Conservation (phyloP, 2,797 vertebrate species). For the Eulemur rubriventer region DNA sequence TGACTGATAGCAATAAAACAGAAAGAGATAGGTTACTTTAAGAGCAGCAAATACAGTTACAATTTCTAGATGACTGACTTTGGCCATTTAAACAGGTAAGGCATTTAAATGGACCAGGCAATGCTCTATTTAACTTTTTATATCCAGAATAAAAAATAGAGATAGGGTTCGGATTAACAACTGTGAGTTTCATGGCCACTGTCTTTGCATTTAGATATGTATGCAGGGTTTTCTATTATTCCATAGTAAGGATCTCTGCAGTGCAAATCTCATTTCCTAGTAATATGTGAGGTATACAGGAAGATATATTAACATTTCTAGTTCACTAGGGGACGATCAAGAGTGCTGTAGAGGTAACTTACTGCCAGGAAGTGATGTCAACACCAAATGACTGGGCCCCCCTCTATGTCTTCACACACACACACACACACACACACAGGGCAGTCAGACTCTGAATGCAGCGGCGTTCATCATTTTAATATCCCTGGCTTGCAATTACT, state of each 20-base stretch:
- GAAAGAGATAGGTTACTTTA: neutral
- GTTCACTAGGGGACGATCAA: neutral
- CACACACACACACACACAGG: too few relatives aligned
- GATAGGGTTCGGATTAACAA: neutral
- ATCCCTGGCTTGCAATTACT: neutral
- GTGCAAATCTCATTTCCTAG: neutral
- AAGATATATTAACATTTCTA: neutral
- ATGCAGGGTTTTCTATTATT: neutral
- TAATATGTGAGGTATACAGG: neutral
- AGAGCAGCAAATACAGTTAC: neutral
- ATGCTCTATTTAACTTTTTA: neutral
- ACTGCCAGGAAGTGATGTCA: neutral
- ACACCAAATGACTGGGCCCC: fast-evolving
- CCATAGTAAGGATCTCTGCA: neutral
- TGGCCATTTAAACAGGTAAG: neutral
- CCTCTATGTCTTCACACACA: too few relatives aligned
- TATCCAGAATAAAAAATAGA: neutral
- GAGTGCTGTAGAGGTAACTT: neutral
- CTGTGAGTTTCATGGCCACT: neutral
- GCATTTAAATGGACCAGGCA: neutral
- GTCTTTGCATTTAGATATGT: neutral
- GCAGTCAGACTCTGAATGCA: neutral
- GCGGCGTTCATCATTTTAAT: neutral
- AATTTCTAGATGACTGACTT: neutral
- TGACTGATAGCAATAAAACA: neutral